phyloP scores from a whole-genome alignment of 2,113 vertebrate genomes.

The Haemorhous mexicanus region DNA sequence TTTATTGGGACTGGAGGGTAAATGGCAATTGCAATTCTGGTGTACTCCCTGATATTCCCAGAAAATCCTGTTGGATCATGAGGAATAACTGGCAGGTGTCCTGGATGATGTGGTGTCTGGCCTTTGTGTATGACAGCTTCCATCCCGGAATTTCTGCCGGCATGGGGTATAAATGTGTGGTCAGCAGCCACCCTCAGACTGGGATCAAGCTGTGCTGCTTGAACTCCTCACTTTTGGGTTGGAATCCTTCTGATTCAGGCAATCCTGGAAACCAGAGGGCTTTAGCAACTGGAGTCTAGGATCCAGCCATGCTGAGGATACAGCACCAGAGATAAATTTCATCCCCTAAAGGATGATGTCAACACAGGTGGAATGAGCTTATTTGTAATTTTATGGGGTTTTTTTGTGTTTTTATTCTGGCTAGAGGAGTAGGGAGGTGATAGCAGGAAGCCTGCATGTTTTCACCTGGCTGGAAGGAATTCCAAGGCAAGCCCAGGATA shows the following conservation, averaged over 20 bases:
- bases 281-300: background rate
- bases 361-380: too few species aligned
- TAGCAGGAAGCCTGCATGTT: background rate
- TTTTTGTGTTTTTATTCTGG: too few species aligned
- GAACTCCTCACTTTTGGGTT: background rate
- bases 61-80: background rate
- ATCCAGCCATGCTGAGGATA: too few species aligned
- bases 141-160: background rate
- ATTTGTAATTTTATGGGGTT: too few species aligned
- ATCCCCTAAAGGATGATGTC: too few species aligned
- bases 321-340: too few species aligned
- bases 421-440: too few species aligned
- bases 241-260: background rate
- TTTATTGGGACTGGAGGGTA: background rate
- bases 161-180: background rate
- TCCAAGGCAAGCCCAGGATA: too few species aligned
- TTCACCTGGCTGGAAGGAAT: background rate
- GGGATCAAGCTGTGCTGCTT: background rate
- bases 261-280: background rate
- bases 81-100: background rate
- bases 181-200: background rate
- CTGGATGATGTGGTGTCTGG: conserved; percentile 7
- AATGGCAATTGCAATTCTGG: background rate
- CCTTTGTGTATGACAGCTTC: background rate
- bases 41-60: background rate